A percentile compares a stretch with the other conserved stretches of the same genome.
Evolutionary conservation across 2,113 vertebrate genomes (phyloP).

Genomic region (Sporophila hypoxantha): DNA sequence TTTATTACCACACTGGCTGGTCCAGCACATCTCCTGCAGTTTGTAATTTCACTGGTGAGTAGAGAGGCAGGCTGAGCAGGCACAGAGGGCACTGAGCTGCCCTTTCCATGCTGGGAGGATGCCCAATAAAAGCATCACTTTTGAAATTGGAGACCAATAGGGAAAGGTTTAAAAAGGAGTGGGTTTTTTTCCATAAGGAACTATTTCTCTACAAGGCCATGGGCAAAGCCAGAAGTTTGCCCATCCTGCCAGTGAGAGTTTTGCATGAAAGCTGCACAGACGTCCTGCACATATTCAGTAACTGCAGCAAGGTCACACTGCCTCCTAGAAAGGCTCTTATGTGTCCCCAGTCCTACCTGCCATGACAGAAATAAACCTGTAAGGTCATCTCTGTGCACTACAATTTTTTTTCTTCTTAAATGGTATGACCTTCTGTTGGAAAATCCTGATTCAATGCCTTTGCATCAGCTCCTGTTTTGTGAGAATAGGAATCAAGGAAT

Average conservation of each 20-base stretch:
- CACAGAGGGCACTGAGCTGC: neutral
- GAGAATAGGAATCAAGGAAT: neutral
- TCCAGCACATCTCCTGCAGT: neutral
- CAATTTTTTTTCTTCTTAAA: neutral
- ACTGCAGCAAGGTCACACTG: neutral
- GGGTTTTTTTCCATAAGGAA: neutral
- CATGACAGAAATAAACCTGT: neutral
- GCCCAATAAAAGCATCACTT: neutral
- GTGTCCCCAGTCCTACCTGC: neutral
- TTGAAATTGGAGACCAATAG: neutral
- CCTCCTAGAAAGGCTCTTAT: neutral
- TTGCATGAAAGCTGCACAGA: neutral
- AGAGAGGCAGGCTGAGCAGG: neutral
- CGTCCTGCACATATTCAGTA: neutral
- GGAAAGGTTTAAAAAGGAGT: neutral
- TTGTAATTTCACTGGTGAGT: neutral
- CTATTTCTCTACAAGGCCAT: neutral
- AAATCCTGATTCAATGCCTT: neutral
- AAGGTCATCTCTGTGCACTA: fast-evolving
- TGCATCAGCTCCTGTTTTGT: neutral
- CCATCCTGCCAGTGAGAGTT: neutral
- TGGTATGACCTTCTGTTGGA: neutral
- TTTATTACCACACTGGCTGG: neutral
- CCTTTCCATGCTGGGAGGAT: neutral
- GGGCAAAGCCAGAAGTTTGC: neutral